Percentiles rank a stretch among this genome's conserved stretches.
Evolutionary conservation across 2,888 invertebrate species (phyloP).

Genomic region (Drosophila imparisetae): DNA sequence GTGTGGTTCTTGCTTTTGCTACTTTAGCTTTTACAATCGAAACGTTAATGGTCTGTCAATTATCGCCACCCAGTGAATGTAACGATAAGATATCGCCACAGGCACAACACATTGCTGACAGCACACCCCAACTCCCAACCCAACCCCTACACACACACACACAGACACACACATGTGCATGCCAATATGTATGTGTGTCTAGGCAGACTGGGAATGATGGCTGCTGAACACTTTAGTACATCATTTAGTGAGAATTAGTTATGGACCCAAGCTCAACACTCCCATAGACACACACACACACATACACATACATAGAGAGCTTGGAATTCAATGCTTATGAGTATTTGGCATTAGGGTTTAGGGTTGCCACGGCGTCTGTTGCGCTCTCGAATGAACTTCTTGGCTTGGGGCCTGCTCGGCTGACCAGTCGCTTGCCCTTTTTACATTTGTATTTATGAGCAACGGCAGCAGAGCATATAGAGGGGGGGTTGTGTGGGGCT

Average conservation of each 20-base stretch:
- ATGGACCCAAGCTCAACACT: constrained; percentile 63
- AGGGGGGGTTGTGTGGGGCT: background rate
- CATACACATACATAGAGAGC: background rate
- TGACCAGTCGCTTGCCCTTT: constrained; percentile 44
- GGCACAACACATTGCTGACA: constrained; percentile 56
- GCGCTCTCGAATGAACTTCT: constrained; percentile 15
- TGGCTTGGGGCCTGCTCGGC: constrained; percentile 10
- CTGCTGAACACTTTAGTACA: constrained; percentile 74
- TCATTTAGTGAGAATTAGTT: constrained; percentile 79
- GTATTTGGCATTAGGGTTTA: constrained; percentile 27
- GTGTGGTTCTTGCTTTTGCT: constrained; percentile 26
- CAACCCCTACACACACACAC: constrained; percentile 4
- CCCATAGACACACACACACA: background rate
- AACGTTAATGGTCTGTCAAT: constrained; percentile 80
- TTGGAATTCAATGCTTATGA: constrained; percentile 50
- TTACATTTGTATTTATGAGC: constrained; percentile 75
- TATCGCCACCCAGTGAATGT: constrained; percentile 80
- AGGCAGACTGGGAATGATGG: constrained; percentile 6
- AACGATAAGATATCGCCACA: constrained; percentile 75
- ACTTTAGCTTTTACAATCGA: constrained; percentile 72
- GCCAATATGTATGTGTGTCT: background rate
- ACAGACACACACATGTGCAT: constrained; percentile 1
- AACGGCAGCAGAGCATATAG: constrained; percentile 23
- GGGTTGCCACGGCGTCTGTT: constrained; percentile 7
- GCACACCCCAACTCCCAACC: constrained; percentile 21